These are phyloP conservation scores for Phrixothrix hirtus DNA, from an alignment of 2,888 invertebrate species.

Conservation along the genomic window DNA sequence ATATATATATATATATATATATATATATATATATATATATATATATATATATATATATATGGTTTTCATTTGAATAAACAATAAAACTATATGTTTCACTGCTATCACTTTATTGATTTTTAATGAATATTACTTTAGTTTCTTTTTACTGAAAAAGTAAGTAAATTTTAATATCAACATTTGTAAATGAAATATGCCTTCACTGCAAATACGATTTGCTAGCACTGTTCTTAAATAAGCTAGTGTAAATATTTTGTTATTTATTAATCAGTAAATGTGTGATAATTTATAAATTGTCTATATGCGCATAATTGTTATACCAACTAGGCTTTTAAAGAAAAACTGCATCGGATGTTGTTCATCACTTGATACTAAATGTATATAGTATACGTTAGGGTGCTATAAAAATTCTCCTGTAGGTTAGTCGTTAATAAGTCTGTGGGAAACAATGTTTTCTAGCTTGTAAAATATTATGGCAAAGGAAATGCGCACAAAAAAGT, in stretches of 20 bases:
- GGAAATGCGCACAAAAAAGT: conserved; percentile 18
- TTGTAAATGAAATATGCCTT: conserved; percentile 50
- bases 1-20: too few relatives aligned
- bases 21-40: too few relatives aligned
- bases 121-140: too few relatives aligned
- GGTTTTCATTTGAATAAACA: too few relatives aligned
- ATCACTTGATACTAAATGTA: conserved; percentile 11
- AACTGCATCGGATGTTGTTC: conserved; percentile 19
- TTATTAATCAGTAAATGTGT: conserved; percentile 24
- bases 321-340: conserved; percentile 15
- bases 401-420: conserved; percentile 21
- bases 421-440: conserved; percentile 15
- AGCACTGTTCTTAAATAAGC: conserved; percentile 47
- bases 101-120: too few relatives aligned
- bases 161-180: too few relatives aligned
- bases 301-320: conserved; percentile 23
- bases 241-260: conserved; percentile 25
- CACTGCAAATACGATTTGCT: conserved; percentile 49
- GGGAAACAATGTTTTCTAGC: conserved; percentile 21
- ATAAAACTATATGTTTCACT: too few relatives aligned
- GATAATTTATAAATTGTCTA: conserved; percentile 21
- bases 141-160: too few relatives aligned
- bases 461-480: conserved; percentile 22
- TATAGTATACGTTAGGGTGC: conserved; percentile 20
- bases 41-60: too few relatives aligned